A percentile compares a stretch with the other conserved stretches of the same genome.
Conservation (phyloP, 2,797 vertebrate genomes). For the Anguilla pacifica region DNA sequence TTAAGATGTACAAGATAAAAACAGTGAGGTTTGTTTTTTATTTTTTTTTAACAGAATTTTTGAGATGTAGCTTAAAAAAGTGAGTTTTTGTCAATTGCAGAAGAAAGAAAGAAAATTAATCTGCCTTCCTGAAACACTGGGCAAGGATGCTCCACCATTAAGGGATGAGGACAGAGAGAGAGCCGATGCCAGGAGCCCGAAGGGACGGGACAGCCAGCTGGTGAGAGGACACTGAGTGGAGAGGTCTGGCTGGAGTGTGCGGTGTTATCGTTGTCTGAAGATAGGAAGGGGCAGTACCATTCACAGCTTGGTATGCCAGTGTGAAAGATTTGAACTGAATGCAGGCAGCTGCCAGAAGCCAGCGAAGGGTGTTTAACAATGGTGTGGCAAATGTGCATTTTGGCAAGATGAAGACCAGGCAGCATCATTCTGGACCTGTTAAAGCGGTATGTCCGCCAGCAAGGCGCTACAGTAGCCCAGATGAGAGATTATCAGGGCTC, state of each 20-base stretch:
- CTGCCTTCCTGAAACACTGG: not conserved
- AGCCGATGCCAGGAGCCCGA: not conserved
- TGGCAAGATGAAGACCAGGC: not conserved
- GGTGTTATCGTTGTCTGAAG: not conserved
- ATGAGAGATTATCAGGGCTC: not conserved
- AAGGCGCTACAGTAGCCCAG: not conserved
- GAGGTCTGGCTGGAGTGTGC: not conserved
- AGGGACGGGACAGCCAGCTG: not conserved
- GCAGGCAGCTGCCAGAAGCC: not conserved
- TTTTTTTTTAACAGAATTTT: not conserved
- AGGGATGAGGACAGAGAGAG: not conserved
- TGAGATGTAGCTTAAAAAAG: not conserved
- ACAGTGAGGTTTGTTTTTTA: not conserved
- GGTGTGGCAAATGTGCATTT: not conserved
- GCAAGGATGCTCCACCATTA: not conserved
- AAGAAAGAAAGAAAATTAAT: not conserved
- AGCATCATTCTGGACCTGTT: not conserved
- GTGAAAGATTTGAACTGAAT: not conserved
- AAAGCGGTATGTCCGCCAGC: not conserved
- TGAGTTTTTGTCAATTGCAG: not conserved
- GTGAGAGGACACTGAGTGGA: not conserved
- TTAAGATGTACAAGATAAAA: not conserved
- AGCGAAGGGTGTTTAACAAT: not conserved
- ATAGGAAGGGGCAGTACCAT: not conserved
- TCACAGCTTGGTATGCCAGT: not conserved